phyloP scores from a whole-genome alignment of 2,113 vertebrate genomes.

The Phylloscopus trochiloides region DNA sequence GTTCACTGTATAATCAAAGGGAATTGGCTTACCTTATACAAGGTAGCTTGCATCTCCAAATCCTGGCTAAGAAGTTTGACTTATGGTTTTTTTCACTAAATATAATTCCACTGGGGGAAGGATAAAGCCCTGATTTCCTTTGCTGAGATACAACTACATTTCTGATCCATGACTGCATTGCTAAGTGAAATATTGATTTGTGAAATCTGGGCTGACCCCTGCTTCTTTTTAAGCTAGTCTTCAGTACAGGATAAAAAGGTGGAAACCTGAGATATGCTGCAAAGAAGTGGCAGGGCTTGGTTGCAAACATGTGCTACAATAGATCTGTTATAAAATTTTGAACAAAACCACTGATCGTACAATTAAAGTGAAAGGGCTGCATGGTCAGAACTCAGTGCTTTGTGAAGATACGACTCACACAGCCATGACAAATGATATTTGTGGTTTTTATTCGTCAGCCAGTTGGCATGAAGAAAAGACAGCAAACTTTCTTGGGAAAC shows the following conservation, averaged over 20 bases:
- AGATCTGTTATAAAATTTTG: not conserved
- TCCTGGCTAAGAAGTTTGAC: slow-evolving; percentile 25
- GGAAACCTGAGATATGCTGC: slow-evolving; percentile 3
- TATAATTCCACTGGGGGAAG: not conserved
- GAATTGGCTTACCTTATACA: slow-evolving; percentile 25
- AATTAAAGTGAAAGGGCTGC: not conserved
- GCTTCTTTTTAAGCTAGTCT: slow-evolving; percentile 28
- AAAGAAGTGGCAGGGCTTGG: not conserved
- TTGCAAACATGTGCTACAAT: not conserved
- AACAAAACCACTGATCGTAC: not conserved
- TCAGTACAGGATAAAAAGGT: slow-evolving; percentile 20
- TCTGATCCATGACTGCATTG: slow-evolving; percentile 44
- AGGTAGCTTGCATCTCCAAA: slow-evolving; percentile 49
- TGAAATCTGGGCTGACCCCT: slow-evolving; percentile 58
- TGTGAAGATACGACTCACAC: not conserved
- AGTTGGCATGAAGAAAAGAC: not conserved
- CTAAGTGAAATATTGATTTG: slow-evolving; percentile 62
- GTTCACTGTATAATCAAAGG: slow-evolving; percentile 51
- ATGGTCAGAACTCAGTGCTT: not conserved
- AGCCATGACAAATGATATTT: not conserved
- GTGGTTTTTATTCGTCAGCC: not conserved
- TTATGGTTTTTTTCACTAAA: not conserved
- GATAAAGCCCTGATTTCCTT: slow-evolving; percentile 55
- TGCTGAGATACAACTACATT: slow-evolving; percentile 1
- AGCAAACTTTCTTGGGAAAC: not conserved